A percentile compares a stretch with the other conserved stretches of the same genome.
phyloP scores from a whole-genome alignment of 2,888 invertebrate genomes.

The Polyploca ridens region DNA sequence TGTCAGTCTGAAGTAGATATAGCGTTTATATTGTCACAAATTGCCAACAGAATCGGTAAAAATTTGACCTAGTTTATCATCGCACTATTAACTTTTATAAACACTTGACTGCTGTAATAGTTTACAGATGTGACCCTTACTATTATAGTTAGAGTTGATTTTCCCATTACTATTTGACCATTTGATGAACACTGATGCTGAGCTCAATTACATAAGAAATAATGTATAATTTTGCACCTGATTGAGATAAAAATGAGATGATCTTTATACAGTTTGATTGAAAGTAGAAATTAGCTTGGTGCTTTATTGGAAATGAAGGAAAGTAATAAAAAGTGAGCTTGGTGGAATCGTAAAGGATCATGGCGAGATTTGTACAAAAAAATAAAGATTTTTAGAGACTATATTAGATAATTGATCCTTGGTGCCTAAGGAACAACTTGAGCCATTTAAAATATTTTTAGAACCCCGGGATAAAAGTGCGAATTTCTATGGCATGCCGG shows the following conservation, averaged over 20 bases:
- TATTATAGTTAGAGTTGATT: not conserved
- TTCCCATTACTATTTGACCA: constrained; percentile 33
- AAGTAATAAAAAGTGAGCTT: constrained; percentile 24
- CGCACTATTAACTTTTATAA: constrained; percentile 1
- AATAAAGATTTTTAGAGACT: too few relatives aligned
- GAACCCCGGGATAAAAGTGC: too few relatives aligned
- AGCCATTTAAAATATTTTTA: too few relatives aligned
- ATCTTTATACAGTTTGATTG: constrained; percentile 8
- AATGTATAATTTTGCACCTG: constrained; percentile 37
- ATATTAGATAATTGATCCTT: too few relatives aligned
- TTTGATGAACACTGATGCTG: constrained; percentile 35
- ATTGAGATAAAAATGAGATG: constrained; percentile 19
- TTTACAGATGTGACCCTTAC: constrained; percentile 20
- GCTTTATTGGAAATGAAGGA: constrained; percentile 45
- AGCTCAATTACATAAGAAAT: constrained; percentile 48
- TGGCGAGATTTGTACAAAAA: too few relatives aligned
- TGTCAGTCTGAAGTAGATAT: too few relatives aligned
- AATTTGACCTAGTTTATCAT: not conserved
- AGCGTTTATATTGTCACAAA: not conserved
- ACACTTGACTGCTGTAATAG: constrained; percentile 18
- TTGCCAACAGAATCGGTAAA: not conserved
- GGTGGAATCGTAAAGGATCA: constrained; percentile 13
- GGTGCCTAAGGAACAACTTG: too few relatives aligned
- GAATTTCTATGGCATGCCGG: too few relatives aligned
- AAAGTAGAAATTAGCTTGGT: constrained; percentile 57